Percentiles rank a stretch among this genome's conserved stretches.
These are phyloP conservation scores for Archips xylosteana DNA, from an alignment of 2,888 invertebrate species.

Conservation along the genomic window DNA sequence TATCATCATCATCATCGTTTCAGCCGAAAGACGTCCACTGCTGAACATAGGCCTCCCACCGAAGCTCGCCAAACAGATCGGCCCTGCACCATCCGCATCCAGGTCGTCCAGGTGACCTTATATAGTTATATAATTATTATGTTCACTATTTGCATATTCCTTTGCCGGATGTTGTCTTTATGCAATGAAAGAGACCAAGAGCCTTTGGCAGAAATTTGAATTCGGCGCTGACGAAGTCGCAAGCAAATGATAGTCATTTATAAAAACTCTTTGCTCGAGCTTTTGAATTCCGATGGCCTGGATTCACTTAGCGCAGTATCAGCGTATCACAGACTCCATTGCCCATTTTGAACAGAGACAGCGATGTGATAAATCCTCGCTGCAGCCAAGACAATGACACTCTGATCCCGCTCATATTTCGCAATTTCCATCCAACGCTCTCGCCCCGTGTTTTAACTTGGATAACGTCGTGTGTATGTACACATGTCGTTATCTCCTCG, in stretches of 20 bases:
- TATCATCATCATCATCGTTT: no score
- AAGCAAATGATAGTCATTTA: not conserved
- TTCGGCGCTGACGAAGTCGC: no score
- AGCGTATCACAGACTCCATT: constrained; percentile 47
- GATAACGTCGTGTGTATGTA: constrained; percentile 54
- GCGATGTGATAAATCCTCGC: constrained; percentile 70
- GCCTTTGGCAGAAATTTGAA: no score
- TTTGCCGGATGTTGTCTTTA: no score
- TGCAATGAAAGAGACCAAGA: no score
- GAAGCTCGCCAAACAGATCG: no score
- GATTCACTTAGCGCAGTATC: constrained; percentile 48
- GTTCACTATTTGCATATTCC: no score
- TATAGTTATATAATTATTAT: no score
- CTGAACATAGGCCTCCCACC: no score
- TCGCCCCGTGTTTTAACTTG: constrained; percentile 60
- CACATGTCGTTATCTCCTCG: constrained; percentile 53
- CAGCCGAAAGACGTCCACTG: no score
- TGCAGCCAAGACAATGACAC: constrained; percentile 67
- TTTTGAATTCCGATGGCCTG: constrained; percentile 23
- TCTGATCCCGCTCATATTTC: constrained; percentile 73
- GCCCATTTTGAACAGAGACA: constrained; percentile 60
- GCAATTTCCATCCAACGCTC: constrained; percentile 65
- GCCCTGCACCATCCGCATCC: no score
- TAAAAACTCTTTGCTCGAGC: constrained; percentile 49
- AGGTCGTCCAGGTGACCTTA: no score